phyloP scores from a whole-genome alignment of 1,140 invertebrate species.

The Calycopis cecrops region DNA sequence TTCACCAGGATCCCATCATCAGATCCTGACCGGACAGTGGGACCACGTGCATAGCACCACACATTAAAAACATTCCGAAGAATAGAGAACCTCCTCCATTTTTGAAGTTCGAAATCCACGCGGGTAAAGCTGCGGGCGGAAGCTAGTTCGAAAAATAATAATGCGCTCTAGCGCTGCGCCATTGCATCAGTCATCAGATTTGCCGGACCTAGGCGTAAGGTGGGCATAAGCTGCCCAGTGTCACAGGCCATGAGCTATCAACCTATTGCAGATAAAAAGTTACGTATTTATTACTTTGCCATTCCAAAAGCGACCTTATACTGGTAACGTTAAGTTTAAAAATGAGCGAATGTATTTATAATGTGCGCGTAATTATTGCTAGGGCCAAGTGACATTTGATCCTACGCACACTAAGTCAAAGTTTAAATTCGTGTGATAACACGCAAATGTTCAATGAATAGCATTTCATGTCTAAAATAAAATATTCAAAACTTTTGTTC shows the following conservation, averaged over 20 bases:
- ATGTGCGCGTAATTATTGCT: constrained; percentile 9
- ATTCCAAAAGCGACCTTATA: constrained; percentile 12
- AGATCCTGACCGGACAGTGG: too few relatives aligned
- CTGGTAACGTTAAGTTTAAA: not conserved
- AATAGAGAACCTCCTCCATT: too few relatives aligned
- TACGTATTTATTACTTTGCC: not conserved
- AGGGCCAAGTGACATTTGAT: constrained; percentile 21
- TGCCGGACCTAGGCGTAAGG: too few relatives aligned
- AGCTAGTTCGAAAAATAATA: too few relatives aligned
- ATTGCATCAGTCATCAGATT: too few relatives aligned
- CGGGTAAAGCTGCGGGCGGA: too few relatives aligned
- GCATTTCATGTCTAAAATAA: constrained; percentile 6
- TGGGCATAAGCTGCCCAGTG: constrained; percentile 23
- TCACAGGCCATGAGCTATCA: constrained; percentile 29
- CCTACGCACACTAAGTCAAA: constrained; percentile 17
- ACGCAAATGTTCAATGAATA: constrained; percentile 27
- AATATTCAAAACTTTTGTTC: not conserved
- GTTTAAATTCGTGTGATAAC: constrained; percentile 23
- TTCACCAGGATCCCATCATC: too few relatives aligned
- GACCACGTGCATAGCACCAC: too few relatives aligned
- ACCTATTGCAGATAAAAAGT: constrained; percentile 23
- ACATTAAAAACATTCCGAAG: too few relatives aligned
- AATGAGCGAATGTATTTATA: not conserved
- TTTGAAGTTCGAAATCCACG: too few relatives aligned
- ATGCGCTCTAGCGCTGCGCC: too few relatives aligned